Evolutionary conservation across 2,113 vertebrate genomes (phyloP), one percentile per base, ranked within the genome.

Genomic region (Sapajus apella): DNA sequence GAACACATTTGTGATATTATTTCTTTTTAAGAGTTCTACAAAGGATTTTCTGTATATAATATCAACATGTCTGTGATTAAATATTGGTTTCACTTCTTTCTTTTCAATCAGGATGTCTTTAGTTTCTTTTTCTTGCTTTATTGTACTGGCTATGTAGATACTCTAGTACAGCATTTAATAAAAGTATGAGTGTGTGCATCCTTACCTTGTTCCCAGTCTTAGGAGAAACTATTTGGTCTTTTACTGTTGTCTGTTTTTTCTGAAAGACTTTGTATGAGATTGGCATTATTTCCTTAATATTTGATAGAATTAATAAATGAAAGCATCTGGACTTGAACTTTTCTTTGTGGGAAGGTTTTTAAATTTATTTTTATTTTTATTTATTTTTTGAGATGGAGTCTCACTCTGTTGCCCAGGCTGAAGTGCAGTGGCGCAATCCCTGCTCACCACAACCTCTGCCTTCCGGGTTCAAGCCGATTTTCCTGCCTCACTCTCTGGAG

Each of bases 91-190:
- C 5, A 43, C 43, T 43, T 87, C 20, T 84, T 79, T 68, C 72
- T 85, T 89, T 92, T 16, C 47, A 47, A 8, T 40, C 35, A 45
- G 30, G 35, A 77, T 92, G 17, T 50, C 30, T 87, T 94, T 87
- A 83, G 77, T 85, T 90, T 64, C 27, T 92, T 84, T 85, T 92
- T 73, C 18, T 91, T 94, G 68, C 20, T 10, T 77, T 82, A n/a
- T 32, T 88, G 32, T 27, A 66, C 37, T 82, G 47, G 40, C 45
- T 47, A 40, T 40, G 37, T 40, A 55, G 45, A 73, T 45, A 73
- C 37, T 76, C 16, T 14, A 79, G n/a, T 66, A 43, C 3, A 47
- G 16, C 37, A 75, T 7, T 85, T 77, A 72, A 40, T 58, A 47
- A 55, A 89, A 73, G 27, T 91, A 18, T 75, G 32, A 80, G 56